phyloP scores from a whole-genome alignment of 1,140 invertebrate genomes.

The Heliconius nattereri region DNA sequence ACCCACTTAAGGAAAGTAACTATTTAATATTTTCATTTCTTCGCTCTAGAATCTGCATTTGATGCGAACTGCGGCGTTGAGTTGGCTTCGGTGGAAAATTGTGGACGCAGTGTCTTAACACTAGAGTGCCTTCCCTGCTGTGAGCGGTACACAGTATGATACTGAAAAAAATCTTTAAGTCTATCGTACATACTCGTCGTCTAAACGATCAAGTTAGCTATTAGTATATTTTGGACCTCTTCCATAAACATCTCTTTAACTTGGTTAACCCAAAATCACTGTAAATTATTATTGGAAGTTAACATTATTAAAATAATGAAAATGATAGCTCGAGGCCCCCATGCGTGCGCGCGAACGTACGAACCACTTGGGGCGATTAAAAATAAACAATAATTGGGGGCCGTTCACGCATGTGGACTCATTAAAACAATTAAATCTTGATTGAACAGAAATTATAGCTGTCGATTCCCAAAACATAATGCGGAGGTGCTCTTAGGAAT shows the following conservation, averaged over 20 bases:
- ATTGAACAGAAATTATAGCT: slow-evolving; percentile 82
- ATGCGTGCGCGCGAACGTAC: slow-evolving; percentile 78
- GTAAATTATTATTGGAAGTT: slow-evolving; percentile 81
- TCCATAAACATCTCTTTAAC: slow-evolving; percentile 74
- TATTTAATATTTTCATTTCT: too few species aligned
- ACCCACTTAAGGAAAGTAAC: too few species aligned
- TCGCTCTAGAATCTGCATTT: too few species aligned
- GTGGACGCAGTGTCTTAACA: too few species aligned
- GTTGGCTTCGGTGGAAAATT: too few species aligned
- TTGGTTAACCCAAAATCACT: slow-evolving; percentile 75
- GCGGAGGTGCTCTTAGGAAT: slow-evolving; percentile 67
- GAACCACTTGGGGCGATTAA: slow-evolving; percentile 80
- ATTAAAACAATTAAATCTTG: slow-evolving; percentile 82
- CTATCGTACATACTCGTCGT: neutral
- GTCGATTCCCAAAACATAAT: slow-evolving; percentile 80
- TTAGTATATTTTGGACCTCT: slow-evolving; percentile 51
- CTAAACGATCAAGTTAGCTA: slow-evolving; percentile 62
- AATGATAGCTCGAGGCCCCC: slow-evolving; percentile 74
- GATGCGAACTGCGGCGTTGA: too few species aligned
- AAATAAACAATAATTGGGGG: slow-evolving; percentile 81
- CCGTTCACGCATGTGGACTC: slow-evolving; percentile 80
- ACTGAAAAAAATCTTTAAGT: too few species aligned
- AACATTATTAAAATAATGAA: slow-evolving; percentile 82
- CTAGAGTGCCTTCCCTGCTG: too few species aligned
- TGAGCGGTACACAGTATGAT: too few species aligned